A percentile compares a stretch with the other conserved stretches of the same genome.
Evolutionary conservation across 92 coral and sea anemone species (phyloP).

Genomic region (Metridium senile): DNA sequence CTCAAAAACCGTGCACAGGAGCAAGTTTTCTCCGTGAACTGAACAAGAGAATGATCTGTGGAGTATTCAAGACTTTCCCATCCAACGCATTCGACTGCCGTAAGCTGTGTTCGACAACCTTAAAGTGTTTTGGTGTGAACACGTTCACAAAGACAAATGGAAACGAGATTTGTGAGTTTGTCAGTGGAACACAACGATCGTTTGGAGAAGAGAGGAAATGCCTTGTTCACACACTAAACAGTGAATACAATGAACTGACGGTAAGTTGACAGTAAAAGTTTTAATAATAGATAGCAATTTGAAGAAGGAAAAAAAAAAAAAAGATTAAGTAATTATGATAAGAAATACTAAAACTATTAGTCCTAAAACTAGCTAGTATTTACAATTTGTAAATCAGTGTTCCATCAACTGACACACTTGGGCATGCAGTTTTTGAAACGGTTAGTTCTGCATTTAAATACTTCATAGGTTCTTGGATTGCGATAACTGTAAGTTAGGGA

Average conservation of each 20-base stretch:
- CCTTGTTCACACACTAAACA: neutral
- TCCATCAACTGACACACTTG: no score
- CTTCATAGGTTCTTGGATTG: no score
- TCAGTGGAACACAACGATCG: neutral
- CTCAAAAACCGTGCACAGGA: neutral
- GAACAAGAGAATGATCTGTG: neutral
- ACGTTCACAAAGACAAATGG: neutral
- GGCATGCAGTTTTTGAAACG: no score
- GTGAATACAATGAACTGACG: neutral
- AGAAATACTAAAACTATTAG: no score
- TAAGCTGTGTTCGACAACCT: neutral
- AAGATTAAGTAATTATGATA: no score
- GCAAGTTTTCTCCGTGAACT: neutral
- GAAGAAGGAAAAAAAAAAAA: no score
- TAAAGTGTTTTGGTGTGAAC: slow-evolving; percentile 8
- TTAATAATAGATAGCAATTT: no score
- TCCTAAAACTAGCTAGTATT: no score
- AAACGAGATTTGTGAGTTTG: slow-evolving; percentile 3
- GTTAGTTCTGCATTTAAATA: no score
- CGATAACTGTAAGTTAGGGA: no score
- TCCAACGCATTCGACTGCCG: neutral
- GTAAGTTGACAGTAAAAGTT: neutral
- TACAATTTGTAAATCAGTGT: no score
- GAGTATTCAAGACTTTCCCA: neutral
- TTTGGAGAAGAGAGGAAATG: neutral